Base-by-base conservation (phyloP, 1,140 invertebrate species). In the Ridgeia piscesae region DNA sequence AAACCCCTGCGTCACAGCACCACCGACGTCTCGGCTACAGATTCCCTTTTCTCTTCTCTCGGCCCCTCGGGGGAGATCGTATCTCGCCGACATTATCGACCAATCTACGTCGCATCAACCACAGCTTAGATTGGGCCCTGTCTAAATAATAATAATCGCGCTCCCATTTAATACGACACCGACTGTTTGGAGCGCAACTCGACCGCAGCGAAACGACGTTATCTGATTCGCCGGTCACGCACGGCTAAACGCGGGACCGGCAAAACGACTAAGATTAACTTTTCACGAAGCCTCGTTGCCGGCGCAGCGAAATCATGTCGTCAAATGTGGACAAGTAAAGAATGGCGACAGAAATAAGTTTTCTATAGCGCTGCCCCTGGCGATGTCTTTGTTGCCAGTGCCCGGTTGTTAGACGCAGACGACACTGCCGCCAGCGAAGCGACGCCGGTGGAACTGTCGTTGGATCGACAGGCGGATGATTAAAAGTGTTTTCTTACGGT, bases 61-160 rank as follows among this genome's bases (percentile, higher is more conserved):
- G 17, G 17, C 2, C 17, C 58, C 58, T 77, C 58, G 11, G 58
- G 58, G 58, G 58, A 9, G 58, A 77, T 77, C 14, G 58, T 77
- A 77, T 77, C 58, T 77, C 27, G 17, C 27, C 58, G 58, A 77
- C 58, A 77, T 77, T 77, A 77, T 77, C 58, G 42, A 42, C 42
- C 42, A 42, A 42, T 42, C 42, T 42, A 4, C 42, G 4, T 4
- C 58, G 58, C 58, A 77, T 77, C 58, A 77, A 77, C 58, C 58
- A 21, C 58, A 77, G 17, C 58, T 31, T 27, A 77, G 27, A 77
- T 77, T 77, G 58, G 58, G 58, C 27, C 58, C 58, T 77, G 58
- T 77, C 58, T 77, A 77, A 77, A 77, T 77, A 77, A 77, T 77
- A 77, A 77, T 77, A 77, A 77, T 77, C 58, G 58, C 58, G 11